Conservation (phyloP, 2,797 vertebrate genomes). For the Intellagama lesueurii region DNA sequence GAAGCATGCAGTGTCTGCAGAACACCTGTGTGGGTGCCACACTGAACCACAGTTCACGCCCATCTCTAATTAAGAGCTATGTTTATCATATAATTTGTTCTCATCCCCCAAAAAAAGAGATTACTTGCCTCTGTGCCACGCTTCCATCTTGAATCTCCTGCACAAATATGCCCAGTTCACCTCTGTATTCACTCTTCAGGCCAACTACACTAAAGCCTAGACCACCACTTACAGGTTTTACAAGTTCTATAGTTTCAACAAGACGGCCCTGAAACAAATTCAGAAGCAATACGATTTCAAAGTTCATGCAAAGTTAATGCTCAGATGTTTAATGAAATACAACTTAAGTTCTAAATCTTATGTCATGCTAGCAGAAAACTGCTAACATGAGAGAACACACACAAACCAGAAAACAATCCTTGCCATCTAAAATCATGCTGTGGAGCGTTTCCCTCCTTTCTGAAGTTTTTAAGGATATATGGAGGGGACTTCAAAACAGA, state of each 20-base stretch:
- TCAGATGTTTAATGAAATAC: slow-evolving; percentile 8
- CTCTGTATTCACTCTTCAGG: slow-evolving; percentile 92
- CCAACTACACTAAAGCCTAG: slow-evolving; percentile 98
- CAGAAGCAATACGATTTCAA: slow-evolving; percentile 3
- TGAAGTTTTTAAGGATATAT: background rate
- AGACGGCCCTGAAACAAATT: slow-evolving; percentile 85
- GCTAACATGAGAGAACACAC: background rate
- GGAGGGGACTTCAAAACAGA: background rate
- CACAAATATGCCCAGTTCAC: slow-evolving; percentile 97
- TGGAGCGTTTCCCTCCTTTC: background rate
- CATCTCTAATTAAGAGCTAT: background rate
- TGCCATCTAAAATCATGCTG: background rate
- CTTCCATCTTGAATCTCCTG: slow-evolving; percentile 96
- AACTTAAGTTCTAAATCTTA: background rate
- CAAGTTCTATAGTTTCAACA: slow-evolving; percentile 88
- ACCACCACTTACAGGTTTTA: slow-evolving; percentile 89
- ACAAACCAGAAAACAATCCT: background rate
- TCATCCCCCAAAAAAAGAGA: background rate
- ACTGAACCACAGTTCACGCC: too few relatives aligned
- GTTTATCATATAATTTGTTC: background rate
- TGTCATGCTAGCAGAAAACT: background rate
- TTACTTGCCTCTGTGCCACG: slow-evolving; percentile 88
- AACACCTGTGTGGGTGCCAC: too few relatives aligned
- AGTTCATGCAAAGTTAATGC: background rate
- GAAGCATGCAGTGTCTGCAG: too few relatives aligned